Evolutionary conservation across 1,140 invertebrate species (phyloP).

Genomic region (Hylyphantes graminicola): DNA sequence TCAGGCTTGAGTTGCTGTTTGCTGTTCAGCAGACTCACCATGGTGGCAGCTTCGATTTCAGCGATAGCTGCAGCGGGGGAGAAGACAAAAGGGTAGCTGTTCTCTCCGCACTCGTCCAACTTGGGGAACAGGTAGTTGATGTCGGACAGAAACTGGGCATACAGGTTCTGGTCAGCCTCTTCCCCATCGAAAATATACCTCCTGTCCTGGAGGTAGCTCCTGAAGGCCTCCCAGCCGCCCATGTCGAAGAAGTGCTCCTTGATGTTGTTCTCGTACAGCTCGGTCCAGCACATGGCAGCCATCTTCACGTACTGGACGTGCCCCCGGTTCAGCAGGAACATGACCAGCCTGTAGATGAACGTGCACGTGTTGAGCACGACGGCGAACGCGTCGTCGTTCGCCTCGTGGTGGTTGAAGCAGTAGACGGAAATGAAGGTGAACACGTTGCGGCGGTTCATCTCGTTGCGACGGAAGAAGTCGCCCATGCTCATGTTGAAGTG

Average conservation of each 20-base stretch:
- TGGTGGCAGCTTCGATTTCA: neutral
- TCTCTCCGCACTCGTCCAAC: neutral
- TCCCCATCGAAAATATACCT: conserved; percentile 4
- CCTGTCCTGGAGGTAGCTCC: neutral
- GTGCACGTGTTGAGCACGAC: conserved; percentile 35
- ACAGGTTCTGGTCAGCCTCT: conserved; percentile 19
- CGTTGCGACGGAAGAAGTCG: conserved; percentile 6
- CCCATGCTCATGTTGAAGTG: conserved; percentile 20
- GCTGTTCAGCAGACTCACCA: neutral
- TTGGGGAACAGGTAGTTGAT: conserved; percentile 43
- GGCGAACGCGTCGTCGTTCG: conserved; percentile 13
- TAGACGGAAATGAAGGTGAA: conserved; percentile 20
- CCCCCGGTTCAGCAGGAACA: conserved; percentile 15
- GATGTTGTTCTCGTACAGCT: conserved; percentile 15
- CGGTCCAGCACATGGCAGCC: conserved; percentile 35
- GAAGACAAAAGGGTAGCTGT: too few species aligned
- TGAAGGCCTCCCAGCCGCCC: conserved; percentile 30
- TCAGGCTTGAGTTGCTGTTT: neutral
- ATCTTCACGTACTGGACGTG: conserved; percentile 4
- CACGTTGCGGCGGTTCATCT: conserved; percentile 26
- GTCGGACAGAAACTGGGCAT: conserved; percentile 11
- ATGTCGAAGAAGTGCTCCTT: conserved; percentile 20
- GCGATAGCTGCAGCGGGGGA: neutral
- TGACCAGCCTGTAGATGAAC: conserved; percentile 23
- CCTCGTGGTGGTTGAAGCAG: conserved; percentile 26